phyloP scores from a whole-genome alignment of 2,113 vertebrate species.

The Erythrocercus mccallii region DNA sequence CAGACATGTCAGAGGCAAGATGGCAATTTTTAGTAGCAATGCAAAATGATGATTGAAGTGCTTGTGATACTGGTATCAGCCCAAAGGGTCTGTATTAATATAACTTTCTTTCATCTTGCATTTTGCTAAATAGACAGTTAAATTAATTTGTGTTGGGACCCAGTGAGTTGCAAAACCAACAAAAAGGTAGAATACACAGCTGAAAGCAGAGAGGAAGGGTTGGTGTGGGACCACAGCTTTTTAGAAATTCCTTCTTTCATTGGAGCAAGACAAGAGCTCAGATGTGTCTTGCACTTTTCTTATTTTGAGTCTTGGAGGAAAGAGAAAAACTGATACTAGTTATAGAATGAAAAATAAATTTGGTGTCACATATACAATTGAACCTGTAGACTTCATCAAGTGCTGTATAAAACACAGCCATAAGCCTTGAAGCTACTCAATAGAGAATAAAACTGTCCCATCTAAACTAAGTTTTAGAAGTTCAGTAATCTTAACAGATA shows the following conservation, averaged over 20 bases:
- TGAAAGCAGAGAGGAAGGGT: neutral
- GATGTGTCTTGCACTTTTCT: neutral
- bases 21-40: neutral
- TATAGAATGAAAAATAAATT: neutral
- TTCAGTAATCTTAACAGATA: neutral
- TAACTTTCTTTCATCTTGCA: neutral
- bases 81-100: neutral
- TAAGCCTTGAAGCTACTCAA: neutral
- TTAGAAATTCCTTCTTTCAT: neutral
- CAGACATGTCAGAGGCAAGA: neutral
- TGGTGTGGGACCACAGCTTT: accelerated
- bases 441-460: neutral
- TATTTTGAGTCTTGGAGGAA: neutral
- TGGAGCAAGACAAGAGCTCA: neutral
- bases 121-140: neutral
- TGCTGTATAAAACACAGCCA: neutral
- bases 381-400: neutral
- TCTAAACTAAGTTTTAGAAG: neutral
- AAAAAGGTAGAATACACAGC: neutral
- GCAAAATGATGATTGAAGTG: neutral
- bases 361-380: neutral
- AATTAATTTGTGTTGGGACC: neutral
- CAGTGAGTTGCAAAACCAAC: neutral
- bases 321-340: neutral
- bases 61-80: neutral